Conservation (phyloP, 1,140 invertebrate species). For the Lasaia peninsularis region DNA sequence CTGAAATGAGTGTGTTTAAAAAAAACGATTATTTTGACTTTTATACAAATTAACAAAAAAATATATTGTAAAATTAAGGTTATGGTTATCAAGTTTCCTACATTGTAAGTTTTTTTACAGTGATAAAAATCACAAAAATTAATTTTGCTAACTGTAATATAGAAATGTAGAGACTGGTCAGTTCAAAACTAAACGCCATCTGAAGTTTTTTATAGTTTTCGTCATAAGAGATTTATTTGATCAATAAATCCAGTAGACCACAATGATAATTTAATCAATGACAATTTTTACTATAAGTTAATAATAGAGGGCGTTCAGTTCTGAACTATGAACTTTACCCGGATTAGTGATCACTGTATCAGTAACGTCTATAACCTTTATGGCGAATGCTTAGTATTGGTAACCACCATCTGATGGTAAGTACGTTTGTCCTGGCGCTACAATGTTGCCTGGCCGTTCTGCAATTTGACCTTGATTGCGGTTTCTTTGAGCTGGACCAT, state of each 20-base stretch:
- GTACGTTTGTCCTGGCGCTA: conserved; percentile 43
- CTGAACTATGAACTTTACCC: background rate
- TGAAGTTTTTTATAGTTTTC: background rate
- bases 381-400: conserved; percentile 67
- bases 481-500: conserved; percentile 22
- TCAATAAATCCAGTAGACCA: too few relatives aligned
- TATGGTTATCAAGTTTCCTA: too few relatives aligned
- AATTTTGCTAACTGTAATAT: too few relatives aligned
- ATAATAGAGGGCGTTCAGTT: background rate
- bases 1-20: too few relatives aligned
- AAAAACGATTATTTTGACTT: too few relatives aligned
- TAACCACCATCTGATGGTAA: conserved; percentile 74
- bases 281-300: background rate
- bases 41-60: too few relatives aligned
- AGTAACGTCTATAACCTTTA: conserved; percentile 4
- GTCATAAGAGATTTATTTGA: too few relatives aligned
- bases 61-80: too few relatives aligned
- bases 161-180: background rate
- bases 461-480: background rate
- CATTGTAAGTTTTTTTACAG: too few relatives aligned
- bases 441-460: conserved; percentile 19
- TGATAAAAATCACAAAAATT: too few relatives aligned
- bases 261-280: too few relatives aligned
- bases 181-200: background rate
- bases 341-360: background rate